Conservation (phyloP, 2,797 vertebrate genomes). For the Natrix natrix region DNA sequence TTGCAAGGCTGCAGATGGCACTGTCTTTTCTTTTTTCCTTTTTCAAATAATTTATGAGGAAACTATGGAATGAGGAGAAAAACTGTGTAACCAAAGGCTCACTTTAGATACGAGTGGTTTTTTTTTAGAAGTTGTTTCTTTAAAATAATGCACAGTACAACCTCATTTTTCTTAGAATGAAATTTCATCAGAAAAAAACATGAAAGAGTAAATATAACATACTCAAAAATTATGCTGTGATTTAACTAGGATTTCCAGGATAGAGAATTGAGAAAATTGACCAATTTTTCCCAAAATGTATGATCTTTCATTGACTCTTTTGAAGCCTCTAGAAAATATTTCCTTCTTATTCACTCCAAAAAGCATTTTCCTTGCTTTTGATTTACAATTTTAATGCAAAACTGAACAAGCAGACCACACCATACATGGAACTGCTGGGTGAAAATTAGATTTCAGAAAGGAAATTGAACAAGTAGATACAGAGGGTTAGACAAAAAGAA, state of each 20-base stretch:
- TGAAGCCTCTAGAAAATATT: constrained; percentile 50
- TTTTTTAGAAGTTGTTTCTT: neutral
- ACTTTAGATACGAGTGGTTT: neutral
- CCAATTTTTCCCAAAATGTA: constrained; percentile 16
- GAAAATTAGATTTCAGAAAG: neutral
- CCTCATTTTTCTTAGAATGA: neutral
- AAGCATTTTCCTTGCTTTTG: neutral
- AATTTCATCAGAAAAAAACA: neutral
- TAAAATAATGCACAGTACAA: neutral
- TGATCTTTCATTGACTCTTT: constrained; percentile 53
- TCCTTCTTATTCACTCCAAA: neutral
- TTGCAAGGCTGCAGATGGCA: neutral
- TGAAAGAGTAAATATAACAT: neutral
- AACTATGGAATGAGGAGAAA: neutral
- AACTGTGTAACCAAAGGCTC: neutral
- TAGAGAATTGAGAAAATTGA: constrained; percentile 26
- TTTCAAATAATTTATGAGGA: neutral
- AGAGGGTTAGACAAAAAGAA: neutral
- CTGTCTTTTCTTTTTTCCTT: neutral
- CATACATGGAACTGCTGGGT: too few species aligned
- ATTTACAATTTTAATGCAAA: neutral
- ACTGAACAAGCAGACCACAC: neutral
- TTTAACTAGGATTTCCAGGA: constrained; percentile 32
- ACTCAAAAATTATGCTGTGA: neutral
- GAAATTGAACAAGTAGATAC: neutral